Evolutionary conservation across 1,140 invertebrate genomes (phyloP).

Genomic region (Drosophila guanche): DNA sequence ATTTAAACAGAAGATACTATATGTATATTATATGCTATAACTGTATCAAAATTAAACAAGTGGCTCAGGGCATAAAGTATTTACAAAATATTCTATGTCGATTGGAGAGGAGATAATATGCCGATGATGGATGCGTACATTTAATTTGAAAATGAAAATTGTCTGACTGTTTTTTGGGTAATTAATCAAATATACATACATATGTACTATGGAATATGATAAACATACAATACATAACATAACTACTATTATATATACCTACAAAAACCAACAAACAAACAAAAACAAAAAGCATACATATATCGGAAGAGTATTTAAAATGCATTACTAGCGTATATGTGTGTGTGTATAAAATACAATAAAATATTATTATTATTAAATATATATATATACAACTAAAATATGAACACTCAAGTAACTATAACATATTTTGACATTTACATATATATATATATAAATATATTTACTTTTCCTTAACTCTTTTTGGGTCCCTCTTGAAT

Average conservation of each 20-base stretch:
- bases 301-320: slow-evolving; percentile 56
- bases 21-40: slow-evolving; percentile 34
- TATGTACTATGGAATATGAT: slow-evolving; percentile 52
- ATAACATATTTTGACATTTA: slow-evolving; percentile 42
- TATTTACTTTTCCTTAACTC: slow-evolving; percentile 54
- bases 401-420: slow-evolving; percentile 64
- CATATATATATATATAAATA: slow-evolving; percentile 28
- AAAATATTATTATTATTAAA: slow-evolving; percentile 38
- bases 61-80: slow-evolving; percentile 79
- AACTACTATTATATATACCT: slow-evolving; percentile 28
- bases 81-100: slow-evolving; percentile 74
- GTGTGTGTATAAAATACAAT: slow-evolving; percentile 58
- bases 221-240: slow-evolving; percentile 22
- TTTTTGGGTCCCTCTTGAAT: slow-evolving; percentile 46
- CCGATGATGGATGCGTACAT: slow-evolving; percentile 23
- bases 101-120: slow-evolving; percentile 3
- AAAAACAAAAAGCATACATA: slow-evolving; percentile 4
- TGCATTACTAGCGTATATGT: slow-evolving; percentile 64
- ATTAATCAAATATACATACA: slow-evolving; percentile 61
- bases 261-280: neutral
- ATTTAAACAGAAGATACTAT: slow-evolving; percentile 42
- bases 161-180: slow-evolving; percentile 73
- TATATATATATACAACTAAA: slow-evolving; percentile 44
- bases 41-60: slow-evolving; percentile 52
- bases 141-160: slow-evolving; percentile 72